phyloP scores from a whole-genome alignment of 2,888 invertebrate species.

The Lepetodrilus schrolli region DNA sequence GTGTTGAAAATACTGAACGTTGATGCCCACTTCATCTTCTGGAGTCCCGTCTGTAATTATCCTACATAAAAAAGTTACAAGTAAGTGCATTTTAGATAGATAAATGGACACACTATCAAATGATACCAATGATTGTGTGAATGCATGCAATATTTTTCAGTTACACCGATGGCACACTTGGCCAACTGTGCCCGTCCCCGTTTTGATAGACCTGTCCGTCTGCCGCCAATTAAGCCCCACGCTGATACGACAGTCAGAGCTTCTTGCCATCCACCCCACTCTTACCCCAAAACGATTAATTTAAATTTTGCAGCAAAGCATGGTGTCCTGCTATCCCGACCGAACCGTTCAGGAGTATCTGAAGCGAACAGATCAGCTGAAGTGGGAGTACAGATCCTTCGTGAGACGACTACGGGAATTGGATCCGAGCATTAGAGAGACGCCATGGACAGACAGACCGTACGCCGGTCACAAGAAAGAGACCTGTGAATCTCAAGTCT shows the following conservation, averaged over 20 bases:
- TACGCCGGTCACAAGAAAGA: slow-evolving; percentile 71
- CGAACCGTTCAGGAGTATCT: slow-evolving; percentile 65
- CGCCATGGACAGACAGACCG: slow-evolving; percentile 69
- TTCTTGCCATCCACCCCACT: no score
- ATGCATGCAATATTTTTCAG: no score
- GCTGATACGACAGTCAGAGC: no score
- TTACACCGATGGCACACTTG: no score
- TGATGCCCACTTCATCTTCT: no score
- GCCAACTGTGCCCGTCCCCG: neutral
- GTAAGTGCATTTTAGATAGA: no score
- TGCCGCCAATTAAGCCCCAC: neutral
- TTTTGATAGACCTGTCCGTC: neutral
- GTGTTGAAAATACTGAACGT: no score
- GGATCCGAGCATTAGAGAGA: slow-evolving; percentile 53
- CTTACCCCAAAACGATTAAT: neutral
- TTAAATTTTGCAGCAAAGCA: slow-evolving; percentile 61
- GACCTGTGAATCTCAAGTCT: no score
- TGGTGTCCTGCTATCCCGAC: slow-evolving; percentile 72
- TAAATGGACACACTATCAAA: no score
- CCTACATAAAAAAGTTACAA: no score
- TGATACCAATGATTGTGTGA: no score
- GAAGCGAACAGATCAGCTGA: slow-evolving; percentile 55
- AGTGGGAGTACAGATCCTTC: slow-evolving; percentile 69
- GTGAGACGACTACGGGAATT: slow-evolving; percentile 62
- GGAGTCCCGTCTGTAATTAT: no score